Percentiles rank a stretch among this genome's conserved stretches.
phyloP scores from a whole-genome alignment of 2,888 invertebrate genomes.

The Orthonychiurus folsomi region DNA sequence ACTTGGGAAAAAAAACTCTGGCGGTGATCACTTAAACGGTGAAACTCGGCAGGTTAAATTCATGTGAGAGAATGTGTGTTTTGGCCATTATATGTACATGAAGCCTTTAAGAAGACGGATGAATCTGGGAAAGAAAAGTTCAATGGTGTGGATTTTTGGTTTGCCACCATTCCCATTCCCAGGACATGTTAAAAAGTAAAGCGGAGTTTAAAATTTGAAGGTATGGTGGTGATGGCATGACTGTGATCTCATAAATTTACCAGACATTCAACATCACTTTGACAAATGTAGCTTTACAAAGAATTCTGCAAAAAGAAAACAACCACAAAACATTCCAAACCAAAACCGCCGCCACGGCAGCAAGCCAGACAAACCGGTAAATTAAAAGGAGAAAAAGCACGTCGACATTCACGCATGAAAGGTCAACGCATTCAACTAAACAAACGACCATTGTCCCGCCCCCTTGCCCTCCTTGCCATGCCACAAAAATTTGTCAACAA shows the following conservation, averaged over 20 bases:
- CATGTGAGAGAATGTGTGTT: not conserved
- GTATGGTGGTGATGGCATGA: too few species aligned
- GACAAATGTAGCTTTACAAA: not conserved
- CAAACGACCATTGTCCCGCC: not conserved
- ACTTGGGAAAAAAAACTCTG: too few species aligned
- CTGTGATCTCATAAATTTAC: not conserved
- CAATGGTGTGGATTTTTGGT: not conserved
- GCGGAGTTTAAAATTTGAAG: too few species aligned
- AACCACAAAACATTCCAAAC: not conserved
- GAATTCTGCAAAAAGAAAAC: not conserved
- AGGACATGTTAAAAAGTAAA: too few species aligned
- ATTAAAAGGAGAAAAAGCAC: not conserved
- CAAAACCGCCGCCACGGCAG: too few species aligned
- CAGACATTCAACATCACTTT: not conserved
- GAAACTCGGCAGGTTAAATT: too few species aligned
- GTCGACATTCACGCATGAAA: not conserved
- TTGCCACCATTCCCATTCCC: constrained; percentile 1
- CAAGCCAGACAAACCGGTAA: not conserved
- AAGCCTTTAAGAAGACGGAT: not conserved
- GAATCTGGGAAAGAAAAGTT: not conserved
- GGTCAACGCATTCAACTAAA: not conserved
- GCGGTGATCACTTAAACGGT: not conserved
- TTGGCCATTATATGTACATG: not conserved
- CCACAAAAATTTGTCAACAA: too few species aligned
- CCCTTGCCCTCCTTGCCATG: not conserved